Base-by-base conservation (phyloP, 1,140 invertebrate species). In the Gryon sp. region DNA sequence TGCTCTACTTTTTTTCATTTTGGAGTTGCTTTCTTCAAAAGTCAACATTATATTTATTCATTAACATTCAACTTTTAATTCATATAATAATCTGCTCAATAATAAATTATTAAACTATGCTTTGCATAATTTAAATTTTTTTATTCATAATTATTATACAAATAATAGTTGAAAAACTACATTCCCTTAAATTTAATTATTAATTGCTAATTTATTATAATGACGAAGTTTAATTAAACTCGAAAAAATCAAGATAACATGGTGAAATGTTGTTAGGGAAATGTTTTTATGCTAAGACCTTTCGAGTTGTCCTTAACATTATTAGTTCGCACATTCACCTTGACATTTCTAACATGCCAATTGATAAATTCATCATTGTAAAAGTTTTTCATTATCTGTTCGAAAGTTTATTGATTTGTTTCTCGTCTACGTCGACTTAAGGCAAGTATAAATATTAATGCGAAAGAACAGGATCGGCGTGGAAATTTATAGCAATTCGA, bases 381-480 rank as follows among this genome's bases (percentile, higher is more conserved):
- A 6, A 46, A 68, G 9, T 46, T 55, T 15, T 22, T 20, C 28
- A 48, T 5, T 26, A 30, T 32, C 28, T 40, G 32, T 48, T 40
- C 19, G 5, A 5, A 34, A 20, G 20, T 40, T 18, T 57, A 57
- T 68, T 52, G 63, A 68, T 68, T 68, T 40, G 28, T 40, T 26
- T 48, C 40, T 45, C n/a, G 8, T 12, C 14, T 4, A 46, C 16
- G 22, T 20, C 4, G 11, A 53, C 11, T 45, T 18, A 55, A 57
- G 55, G 11, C n/a, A 59, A 40, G n/a, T 40, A 41, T 57, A 46
- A 55, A 38, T 55, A 40, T 45, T 45, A 45, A 66, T 46, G 45
- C 8, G 19, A 26, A 36, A 7, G 19, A 43, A 15, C n/a, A n/a
- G 2, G 5, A 0, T 24, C 12, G n/a, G 2, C n/a, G 3, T 16